Base-by-base conservation (phyloP, 2,888 invertebrate species). In the Luperina nickerlii region DNA sequence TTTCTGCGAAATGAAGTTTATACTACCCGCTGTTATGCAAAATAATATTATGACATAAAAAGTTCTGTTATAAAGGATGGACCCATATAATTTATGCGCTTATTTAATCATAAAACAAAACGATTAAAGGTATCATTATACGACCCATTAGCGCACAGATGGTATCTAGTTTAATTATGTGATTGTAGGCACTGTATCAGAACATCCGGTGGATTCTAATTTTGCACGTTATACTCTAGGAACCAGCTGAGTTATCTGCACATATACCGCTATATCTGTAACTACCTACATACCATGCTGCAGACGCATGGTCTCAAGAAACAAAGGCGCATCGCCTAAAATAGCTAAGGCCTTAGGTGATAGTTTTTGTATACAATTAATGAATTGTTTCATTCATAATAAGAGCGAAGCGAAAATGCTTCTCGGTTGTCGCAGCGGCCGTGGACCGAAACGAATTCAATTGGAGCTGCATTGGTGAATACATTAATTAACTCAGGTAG, bases 91-190 rank as follows among this genome's bases (percentile, higher is more conserved):
- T 57, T 1, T 38, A 65, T 27, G 32, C 18, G 38, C 15, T 38
- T 62, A 51, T 51, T 57, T 48, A 24, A 20, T 15, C 3, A 81
- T 27, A 24, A 20, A 54, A 79, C 45, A 27, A 77, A 70, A 54
- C 60, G 63, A 42, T 70, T 15, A 2, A 15, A 27, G 24, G 70
- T 82, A 76, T 66, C 51, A 62, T 66, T 54, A 66, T 4, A 27
- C 60, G 24, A 7, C n/a, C n/a, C 54, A 54, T 54, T 38, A 57
- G 70, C 13, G 38, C 11, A 1, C 24, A 67, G 83, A 82, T 63
- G 48, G 18, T 81, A 81, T 82, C 83, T 67, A 48, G 60, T 66
- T 45, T 71, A 67, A 77, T 67, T 15, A 45, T 20, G n/a, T 82
- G 67, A 62, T 71, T 62, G 69, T 42, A 66, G 32, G 63, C 72